Base-by-base conservation (phyloP, 2,113 vertebrate species). In the Lampris incognitus region DNA sequence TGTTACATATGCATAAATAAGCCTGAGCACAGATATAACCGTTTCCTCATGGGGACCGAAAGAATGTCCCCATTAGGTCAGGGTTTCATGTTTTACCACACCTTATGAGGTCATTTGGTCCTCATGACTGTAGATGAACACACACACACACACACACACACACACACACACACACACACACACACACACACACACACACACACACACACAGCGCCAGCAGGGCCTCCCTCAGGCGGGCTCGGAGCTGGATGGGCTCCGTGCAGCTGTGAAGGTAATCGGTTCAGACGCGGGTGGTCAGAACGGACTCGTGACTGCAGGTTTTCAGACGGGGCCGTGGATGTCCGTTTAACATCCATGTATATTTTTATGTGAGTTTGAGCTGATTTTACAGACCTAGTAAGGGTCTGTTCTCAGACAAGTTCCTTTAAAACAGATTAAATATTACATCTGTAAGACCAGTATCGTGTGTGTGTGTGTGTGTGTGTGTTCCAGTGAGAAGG, bases 401-500 rank as follows among this genome's bases (percentile, higher is more conserved):
- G 67, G 66, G 37, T 66, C 46, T 66, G 13, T 58, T 77, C 41
- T 74, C 62, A n/a, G 8, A 49, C 78, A 77, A 10, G 74, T 85
- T 85, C 69, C 74, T 48, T 59, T 41, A 49, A 36, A 24, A 42
- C 44, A 39, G 46, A 72, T 81, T 69, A 58, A 79, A 79, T 72
- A 74, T 74, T 59, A 66, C 24, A 54, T 67, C 49, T 37, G 60
- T 62, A 38, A 71, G 7, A 78, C 4, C 81, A 59, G 24, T 24
- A 24, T 24, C 24, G 48, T 57, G 81, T 72, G 62, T 73, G 1
- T 61, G 4, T 63, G 52, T 80, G 57, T 66, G 40, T 54, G 24
- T 64, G 40, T 90, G 81, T 76, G 24, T 68, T 52, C 72, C 79
- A 99, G 97, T 88, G 97, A 98, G 89, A 96, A 95, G 3, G 94